These are phyloP conservation scores for Chlorospingus flavigularis DNA, from an alignment of 2,797 vertebrate species.

Conservation along the genomic window DNA sequence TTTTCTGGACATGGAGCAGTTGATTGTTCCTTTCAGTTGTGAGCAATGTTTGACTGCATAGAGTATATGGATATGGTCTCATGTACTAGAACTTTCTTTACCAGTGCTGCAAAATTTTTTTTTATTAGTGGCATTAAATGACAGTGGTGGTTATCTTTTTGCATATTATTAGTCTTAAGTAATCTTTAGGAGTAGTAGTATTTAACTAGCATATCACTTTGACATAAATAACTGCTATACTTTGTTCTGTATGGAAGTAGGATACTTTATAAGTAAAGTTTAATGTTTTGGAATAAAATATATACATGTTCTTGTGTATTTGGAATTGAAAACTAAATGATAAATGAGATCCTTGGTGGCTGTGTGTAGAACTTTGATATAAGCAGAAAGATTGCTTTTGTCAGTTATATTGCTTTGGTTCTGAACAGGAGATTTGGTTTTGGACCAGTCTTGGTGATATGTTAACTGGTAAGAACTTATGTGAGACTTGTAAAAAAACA, in stretches of 20 bases:
- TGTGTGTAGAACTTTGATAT: background rate
- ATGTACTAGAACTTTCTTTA: background rate
- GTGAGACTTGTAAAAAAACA: background rate
- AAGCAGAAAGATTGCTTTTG: background rate
- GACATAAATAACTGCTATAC: background rate
- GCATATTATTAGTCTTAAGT: background rate
- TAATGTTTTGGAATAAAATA: background rate
- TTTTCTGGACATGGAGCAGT: background rate
- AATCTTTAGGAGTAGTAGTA: background rate
- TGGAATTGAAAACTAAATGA: background rate
- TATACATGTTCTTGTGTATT: background rate
- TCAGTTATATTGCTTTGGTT: background rate
- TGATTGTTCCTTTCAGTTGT: background rate
- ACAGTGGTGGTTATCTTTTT: background rate
- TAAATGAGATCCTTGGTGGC: background rate
- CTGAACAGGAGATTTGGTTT: background rate
- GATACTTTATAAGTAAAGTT: background rate
- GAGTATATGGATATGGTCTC: background rate
- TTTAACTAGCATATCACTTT: background rate
- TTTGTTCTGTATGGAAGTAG: background rate
- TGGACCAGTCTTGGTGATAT: background rate
- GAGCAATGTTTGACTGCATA: background rate
- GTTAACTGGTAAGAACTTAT: background rate
- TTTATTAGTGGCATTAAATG: background rate
- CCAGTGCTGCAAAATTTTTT: background rate